Percentiles rank a stretch among this genome's conserved stretches.
phyloP scores from a whole-genome alignment of 2,888 invertebrate genomes.

The Melitaea athalia region DNA sequence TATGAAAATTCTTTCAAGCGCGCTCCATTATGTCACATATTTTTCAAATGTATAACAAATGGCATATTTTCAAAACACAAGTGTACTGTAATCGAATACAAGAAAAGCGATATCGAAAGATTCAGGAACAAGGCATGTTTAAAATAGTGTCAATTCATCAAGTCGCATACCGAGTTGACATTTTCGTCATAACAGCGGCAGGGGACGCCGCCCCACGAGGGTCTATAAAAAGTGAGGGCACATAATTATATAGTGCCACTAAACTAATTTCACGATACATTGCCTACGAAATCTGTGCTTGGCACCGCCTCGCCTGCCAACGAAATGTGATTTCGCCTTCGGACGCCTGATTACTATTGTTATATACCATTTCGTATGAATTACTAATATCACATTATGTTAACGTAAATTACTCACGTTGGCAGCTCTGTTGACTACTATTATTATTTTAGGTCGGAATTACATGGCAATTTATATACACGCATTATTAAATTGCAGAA shows the following conservation, averaged over 20 bases:
- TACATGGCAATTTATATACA: not conserved
- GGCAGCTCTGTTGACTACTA: slow-evolving; percentile 32
- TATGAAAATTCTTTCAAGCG: not conserved
- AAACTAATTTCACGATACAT: slow-evolving; percentile 83
- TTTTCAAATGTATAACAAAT: slow-evolving; percentile 13
- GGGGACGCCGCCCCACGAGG: slow-evolving; percentile 57
- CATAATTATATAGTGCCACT: slow-evolving; percentile 82
- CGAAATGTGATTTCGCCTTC: slow-evolving; percentile 76
- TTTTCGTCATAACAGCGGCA: slow-evolving; percentile 76
- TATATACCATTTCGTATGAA: slow-evolving; percentile 77
- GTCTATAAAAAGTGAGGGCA: slow-evolving; percentile 77
- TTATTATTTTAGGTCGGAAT: slow-evolving; percentile 22
- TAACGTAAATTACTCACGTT: slow-evolving; percentile 53
- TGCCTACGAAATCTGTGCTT: slow-evolving; percentile 81
- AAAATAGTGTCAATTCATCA: slow-evolving; percentile 81
- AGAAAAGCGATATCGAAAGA: slow-evolving; percentile 31
- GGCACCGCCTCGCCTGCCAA: slow-evolving; percentile 74
- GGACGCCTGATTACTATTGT: slow-evolving; percentile 77
- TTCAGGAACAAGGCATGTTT: slow-evolving; percentile 50
- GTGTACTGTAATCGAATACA: slow-evolving; percentile 19
- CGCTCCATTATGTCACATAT: not conserved
- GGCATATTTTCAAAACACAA: slow-evolving; percentile 3
- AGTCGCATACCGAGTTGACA: slow-evolving; percentile 78
- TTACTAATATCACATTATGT: slow-evolving; percentile 68
- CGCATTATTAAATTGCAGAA: not conserved